Evolutionary conservation across 2,888 invertebrate genomes (phyloP), one percentile per base, ranked within the genome.

Genomic region (Drosophila nr. fundita): DNA sequence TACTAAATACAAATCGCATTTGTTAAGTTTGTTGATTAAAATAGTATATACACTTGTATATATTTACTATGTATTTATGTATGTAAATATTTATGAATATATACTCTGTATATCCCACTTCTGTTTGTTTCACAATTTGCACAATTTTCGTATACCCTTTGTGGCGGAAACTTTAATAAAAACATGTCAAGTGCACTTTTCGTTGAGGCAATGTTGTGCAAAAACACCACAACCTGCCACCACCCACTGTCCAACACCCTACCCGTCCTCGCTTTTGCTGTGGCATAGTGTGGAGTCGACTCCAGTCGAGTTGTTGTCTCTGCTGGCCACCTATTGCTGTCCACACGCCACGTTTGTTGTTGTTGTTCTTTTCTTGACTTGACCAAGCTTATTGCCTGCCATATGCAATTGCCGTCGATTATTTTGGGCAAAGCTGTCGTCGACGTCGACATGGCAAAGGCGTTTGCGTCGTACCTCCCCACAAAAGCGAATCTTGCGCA

Each of bases 311-410:
- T 45, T 65, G 38, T 11, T 10, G n/a, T 36, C 29, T 36, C n/a
- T 40, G 13, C 24, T 40, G 11, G 24, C 42, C 57, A 36, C 13
- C 38, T 36, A 59, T 21, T 49, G 29, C 48, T 48, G 45, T 34
- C 59, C 48, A 48, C 38, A 54, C 68, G 45, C 48, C 32, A 32
- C 24, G 24, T 13, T 36, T 24, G n/a, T 27, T 38, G 49, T 29
- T 38, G 61, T 40, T 62, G 24, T 24, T 24, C 2, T 67, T 82
- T 67, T 70, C 73, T 72, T 82, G 89, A 82, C 89, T 90, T 83
- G 90, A 81, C 83, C 89, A 90, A 90, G 89, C 88, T 90, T 90
- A 90, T 89, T 86, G 90, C 85, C 84, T 84, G 90, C 87, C 89
- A 90, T 81, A 87, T 88, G 91, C 90, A 89, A 88, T 90, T 87